phyloP scores from a whole-genome alignment of 1,140 invertebrate species.

The Trachelipus rathkii region DNA sequence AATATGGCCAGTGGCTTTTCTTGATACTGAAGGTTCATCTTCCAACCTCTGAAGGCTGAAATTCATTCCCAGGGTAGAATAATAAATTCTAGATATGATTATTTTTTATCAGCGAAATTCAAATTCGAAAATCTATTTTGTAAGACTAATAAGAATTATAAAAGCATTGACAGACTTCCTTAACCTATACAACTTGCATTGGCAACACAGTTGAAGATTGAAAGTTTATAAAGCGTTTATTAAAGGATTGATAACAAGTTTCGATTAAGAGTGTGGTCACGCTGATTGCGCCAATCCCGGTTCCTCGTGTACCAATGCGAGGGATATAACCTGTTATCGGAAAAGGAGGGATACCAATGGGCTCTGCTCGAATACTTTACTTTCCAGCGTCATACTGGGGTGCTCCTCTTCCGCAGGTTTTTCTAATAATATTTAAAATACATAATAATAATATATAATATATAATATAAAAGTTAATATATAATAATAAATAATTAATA shows the following conservation, averaged over 20 bases:
- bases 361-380: constrained; percentile 47
- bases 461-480: constrained; percentile 18
- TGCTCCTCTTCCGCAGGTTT: constrained; percentile 69
- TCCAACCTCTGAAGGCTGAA: no score
- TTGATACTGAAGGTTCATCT: no score
- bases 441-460: background rate
- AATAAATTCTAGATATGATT: no score
- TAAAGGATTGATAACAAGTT: constrained; percentile 84
- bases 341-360: constrained; percentile 77
- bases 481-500: constrained; percentile 16
- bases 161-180: no score
- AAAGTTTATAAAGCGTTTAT: constrained; percentile 84
- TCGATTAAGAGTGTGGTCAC: constrained; percentile 91
- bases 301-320: constrained; percentile 67
- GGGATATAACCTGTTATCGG: constrained; percentile 72
- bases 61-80: no score
- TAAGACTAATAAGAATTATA: background rate
- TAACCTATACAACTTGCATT: constrained; percentile 56
- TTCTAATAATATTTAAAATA: constrained; percentile 53
- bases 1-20: no score
- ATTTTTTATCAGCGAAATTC: no score
- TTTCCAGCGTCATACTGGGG: constrained; percentile 46
- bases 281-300: constrained; percentile 90
- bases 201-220: constrained; percentile 81
- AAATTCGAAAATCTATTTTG: no score